Evolutionary conservation across 37 sponge, comb jelly and placozoan genomes (phyloP).

Genomic region (Amphimedon queenslandica): DNA sequence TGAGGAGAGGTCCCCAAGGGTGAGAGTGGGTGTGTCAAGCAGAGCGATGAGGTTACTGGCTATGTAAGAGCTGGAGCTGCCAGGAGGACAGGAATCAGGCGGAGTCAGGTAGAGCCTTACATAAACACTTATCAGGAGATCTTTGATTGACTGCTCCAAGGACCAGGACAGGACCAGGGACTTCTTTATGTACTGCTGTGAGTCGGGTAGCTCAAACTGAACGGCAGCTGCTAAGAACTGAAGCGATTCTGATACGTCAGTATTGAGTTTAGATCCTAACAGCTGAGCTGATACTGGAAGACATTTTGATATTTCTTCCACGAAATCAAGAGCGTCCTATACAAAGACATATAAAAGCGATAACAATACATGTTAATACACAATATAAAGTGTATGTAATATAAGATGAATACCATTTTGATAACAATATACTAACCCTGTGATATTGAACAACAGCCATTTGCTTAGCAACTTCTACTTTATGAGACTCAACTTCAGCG

Average conservation of each 20-base stretch:
- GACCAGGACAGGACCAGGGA: conserved; percentile 82
- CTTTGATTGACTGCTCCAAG: conserved; percentile 47
- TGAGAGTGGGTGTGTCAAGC: conserved; percentile 22
- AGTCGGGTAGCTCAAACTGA: conserved; percentile 50
- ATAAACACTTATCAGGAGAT: conserved; percentile 58
- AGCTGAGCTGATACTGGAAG: conserved; percentile 67
- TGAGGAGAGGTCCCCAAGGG: conserved; percentile 60
- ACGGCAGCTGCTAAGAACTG: conserved; percentile 66
- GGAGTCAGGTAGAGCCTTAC: conserved; percentile 70
- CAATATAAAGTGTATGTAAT: background rate
- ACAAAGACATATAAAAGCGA: background rate
- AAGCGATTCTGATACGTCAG: conserved; percentile 83
- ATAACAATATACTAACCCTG: conserved; percentile 34
- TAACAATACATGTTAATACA: background rate
- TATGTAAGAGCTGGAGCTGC: background rate
- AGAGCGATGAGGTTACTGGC: conserved; percentile 49
- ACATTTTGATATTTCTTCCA: conserved; percentile 37
- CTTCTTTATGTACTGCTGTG: conserved; percentile 54
- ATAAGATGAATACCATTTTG: too few species aligned
- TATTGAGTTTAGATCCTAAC: conserved; percentile 76
- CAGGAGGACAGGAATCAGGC: background rate
- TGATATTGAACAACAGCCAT: conserved; percentile 46
- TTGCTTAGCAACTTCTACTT: conserved; percentile 36
- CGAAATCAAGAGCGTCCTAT: conserved; percentile 71
- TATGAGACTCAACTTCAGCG: background rate